Evolutionary conservation across 2,113 vertebrate species (phyloP), one percentile per base, ranked within the genome.

Genomic region (Callopanchax toddi): DNA sequence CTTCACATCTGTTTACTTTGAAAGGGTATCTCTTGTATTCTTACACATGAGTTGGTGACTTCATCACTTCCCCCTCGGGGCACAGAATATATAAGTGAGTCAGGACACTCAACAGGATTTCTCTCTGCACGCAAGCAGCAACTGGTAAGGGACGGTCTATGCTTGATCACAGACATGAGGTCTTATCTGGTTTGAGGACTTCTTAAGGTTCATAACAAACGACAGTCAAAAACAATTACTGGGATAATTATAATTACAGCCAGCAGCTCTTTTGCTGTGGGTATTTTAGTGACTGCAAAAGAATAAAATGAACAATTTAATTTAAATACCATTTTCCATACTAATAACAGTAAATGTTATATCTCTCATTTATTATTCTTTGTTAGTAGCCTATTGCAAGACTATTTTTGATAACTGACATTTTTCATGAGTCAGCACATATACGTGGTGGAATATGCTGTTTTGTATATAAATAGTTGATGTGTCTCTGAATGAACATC

Each of bases 31-130:
- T 85, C 84, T 82, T 78, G 84, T 64, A 83, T 84, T 84, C 76
- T 86, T 85, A 87, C 87, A 90, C 85, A 88, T 89, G 85, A 89
- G 82, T 88, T 86, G 72, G 88, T 87, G 82, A 89, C 85, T 87
- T 87, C 89, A 88, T 86, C 75, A 52, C 75, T 79, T 80, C 80
- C 83, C 78, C 59, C 58, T 44, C 29, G 26, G 84, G 84, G 85
- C 61, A 34, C 74, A 75, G 76, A 83, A 89, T 83, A 81, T 74
- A 74, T 71, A 77, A 79, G 66, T 82, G 83, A 85, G 79, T 76
- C 81, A 75, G 70, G 78, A 86, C 59, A 75, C 81, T 85, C 70
- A 81, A 74, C 77, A 76, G 77, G 82, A 82, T 80, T 84, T 79
- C 79, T 81, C 78, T 84, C 85, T 76, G 90, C 90, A 91, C 83